Conservation (phyloP, 2,113 vertebrate genomes). For the Stictonetta naevosa region DNA sequence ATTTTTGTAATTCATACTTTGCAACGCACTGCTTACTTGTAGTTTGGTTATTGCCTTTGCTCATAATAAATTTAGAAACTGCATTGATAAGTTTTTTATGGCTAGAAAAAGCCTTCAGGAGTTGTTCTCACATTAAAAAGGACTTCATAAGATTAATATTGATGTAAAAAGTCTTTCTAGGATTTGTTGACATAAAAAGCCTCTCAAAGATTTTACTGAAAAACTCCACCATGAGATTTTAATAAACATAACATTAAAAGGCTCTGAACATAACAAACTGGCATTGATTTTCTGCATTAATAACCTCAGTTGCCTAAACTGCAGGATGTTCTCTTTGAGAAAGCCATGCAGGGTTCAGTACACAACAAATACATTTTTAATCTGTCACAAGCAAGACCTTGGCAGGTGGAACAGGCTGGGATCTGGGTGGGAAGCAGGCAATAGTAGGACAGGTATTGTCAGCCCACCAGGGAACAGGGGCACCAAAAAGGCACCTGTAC, state of each 20-base stretch:
- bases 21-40: background rate
- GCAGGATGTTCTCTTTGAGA: background rate
- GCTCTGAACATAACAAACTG: background rate
- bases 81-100: background rate
- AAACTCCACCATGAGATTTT: background rate
- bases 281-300: background rate
- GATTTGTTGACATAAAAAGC: conserved; percentile 1
- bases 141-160: background rate
- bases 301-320: background rate
- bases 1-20: background rate
- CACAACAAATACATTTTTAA: background rate
- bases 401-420: background rate
- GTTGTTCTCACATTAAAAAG: background rate
- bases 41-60: background rate
- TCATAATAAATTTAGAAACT: conserved; percentile 4
- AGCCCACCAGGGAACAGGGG: background rate
- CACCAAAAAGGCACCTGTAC: background rate
- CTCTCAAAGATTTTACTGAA: background rate
- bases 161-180: background rate
- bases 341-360: background rate
- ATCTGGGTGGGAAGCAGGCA: background rate
- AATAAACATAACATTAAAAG: background rate
- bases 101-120: background rate
- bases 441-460: background rate
- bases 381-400: background rate